phyloP scores from a whole-genome alignment of 2,797 vertebrate genomes.

The Ptychobarbus kaznakovi region DNA sequence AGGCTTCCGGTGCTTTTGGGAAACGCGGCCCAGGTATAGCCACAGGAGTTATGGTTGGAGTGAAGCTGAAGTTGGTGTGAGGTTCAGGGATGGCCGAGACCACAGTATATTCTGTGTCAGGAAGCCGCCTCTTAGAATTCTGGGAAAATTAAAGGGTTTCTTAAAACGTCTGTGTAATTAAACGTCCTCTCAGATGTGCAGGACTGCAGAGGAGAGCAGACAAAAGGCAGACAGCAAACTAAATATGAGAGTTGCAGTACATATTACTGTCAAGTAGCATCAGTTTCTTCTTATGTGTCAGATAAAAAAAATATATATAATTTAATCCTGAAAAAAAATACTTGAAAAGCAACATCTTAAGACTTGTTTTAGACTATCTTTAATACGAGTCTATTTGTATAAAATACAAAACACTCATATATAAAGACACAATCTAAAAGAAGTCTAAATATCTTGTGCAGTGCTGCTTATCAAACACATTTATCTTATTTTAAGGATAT shows the following conservation, averaged over 20 bases:
- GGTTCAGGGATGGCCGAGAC: not conserved
- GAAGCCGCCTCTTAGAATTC: slow-evolving; percentile 19
- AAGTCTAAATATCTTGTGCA: not conserved
- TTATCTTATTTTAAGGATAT: not conserved
- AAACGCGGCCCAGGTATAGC: not conserved
- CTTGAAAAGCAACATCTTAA: not conserved
- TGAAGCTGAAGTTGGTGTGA: not conserved
- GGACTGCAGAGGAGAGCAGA: slow-evolving; percentile 8
- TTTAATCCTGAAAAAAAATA: not conserved
- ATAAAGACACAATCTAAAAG: not conserved
- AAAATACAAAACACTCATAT: not conserved
- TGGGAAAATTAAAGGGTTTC: slow-evolving; percentile 27
- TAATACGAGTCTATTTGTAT: not conserved
- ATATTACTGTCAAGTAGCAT: not conserved
- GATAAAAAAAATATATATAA: not conserved
- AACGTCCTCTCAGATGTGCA: not conserved
- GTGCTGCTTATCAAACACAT: not conserved
- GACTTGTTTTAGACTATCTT: not conserved
- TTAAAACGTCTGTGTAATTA: slow-evolving; percentile 2
- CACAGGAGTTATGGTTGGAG: not conserved
- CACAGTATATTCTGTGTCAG: slow-evolving; percentile 7
- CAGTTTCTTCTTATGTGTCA: not conserved
- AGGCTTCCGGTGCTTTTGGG: not conserved
- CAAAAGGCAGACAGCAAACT: not conserved
- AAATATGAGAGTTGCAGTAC: not conserved